Percentiles rank a stretch among this genome's conserved stretches.
These are phyloP conservation scores for Phlogophora meticulosa DNA, from an alignment of 2,888 invertebrate species.

Conservation along the genomic window DNA sequence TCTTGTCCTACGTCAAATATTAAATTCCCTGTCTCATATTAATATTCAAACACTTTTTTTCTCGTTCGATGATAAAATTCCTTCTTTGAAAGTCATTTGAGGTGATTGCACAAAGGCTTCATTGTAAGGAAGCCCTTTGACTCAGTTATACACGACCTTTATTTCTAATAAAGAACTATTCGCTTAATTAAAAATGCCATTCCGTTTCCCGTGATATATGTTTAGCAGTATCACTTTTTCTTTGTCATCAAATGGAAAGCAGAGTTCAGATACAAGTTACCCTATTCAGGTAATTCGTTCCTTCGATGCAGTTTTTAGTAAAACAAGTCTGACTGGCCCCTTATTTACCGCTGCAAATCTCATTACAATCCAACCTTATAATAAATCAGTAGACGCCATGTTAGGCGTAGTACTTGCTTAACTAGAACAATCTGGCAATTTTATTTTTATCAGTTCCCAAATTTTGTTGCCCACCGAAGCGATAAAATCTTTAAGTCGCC, in stretches of 20 bases:
- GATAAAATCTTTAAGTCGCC: constrained; percentile 53
- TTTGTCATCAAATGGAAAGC: constrained; percentile 7
- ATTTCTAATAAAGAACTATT: constrained; percentile 61
- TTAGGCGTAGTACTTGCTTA: constrained; percentile 18
- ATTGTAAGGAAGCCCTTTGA: constrained; percentile 69
- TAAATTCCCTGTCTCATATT: constrained; percentile 82
- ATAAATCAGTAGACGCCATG: constrained; percentile 37
- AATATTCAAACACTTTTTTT: constrained; percentile 82
- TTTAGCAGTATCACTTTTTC: constrained; percentile 7
- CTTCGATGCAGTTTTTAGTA: neutral
- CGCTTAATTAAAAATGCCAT: constrained; percentile 60
- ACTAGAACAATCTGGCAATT: constrained; percentile 44
- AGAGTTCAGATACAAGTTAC: neutral
- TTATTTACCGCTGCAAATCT: neutral
- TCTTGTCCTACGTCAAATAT: constrained; percentile 83
- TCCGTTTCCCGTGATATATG: neutral
- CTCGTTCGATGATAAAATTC: constrained; percentile 73
- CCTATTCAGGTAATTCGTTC: neutral
- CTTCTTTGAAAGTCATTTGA: constrained; percentile 77
- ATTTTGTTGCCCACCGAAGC: constrained; percentile 49
- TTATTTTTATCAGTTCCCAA: constrained; percentile 58
- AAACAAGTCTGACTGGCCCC: neutral
- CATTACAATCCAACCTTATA: constrained; percentile 1
- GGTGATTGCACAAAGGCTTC: constrained; percentile 82
- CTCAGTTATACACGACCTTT: constrained; percentile 62